Evolutionary conservation across 2,113 vertebrate species (phyloP), one percentile per base, ranked within the genome.

Genomic region (Rhea pennata): DNA sequence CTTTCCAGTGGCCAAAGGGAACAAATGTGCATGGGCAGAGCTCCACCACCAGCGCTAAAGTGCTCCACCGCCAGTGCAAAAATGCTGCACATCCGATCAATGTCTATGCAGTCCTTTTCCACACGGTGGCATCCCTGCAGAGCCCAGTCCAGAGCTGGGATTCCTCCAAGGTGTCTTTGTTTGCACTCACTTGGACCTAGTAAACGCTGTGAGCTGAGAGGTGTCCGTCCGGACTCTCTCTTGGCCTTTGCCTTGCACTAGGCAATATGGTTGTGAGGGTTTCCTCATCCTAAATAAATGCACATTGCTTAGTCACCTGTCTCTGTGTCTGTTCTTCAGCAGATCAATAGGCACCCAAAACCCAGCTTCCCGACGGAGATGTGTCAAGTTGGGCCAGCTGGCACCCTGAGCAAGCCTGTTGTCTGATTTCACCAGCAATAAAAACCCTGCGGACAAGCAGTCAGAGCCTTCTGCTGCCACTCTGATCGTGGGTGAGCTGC

Each of bases 391-490:
- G 53, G 82, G 33, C 50, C 56, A 46, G 7, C 44, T 3, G 3
- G 67, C 2, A 3, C 36, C 2, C 29, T 13, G 3, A 40, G 79
- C 56, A 39, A 93, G 85, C 54, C 76, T 44, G 71, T 87, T 88
- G 84, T 31, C 87, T 84, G 27, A 93, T 73, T 79, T 96, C 95
- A 97, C 95, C 95, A 96, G 97, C 95, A 96, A 97, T 97, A 96
- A 97, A 83, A 91, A 50, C 44, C 76, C 77, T 4, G 1, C 0
- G n/a, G 88, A 77, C 66, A 61, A 91, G 85, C n/a, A 3, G 92
- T 31, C 46, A 24, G 88, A 88, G 90, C 74, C 92, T 53, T 4
- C 33, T 6, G 2, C 42, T 42, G 36, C 79, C 8, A 8, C 19
- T 48, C 59, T 67, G 8, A 40, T 7, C 0, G 61, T 5, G 20